A percentile compares a stretch with the other conserved stretches of the same genome.
phyloP scores from a whole-genome alignment of 2,113 vertebrate genomes.

The Drymodes brunneopygia region DNA sequence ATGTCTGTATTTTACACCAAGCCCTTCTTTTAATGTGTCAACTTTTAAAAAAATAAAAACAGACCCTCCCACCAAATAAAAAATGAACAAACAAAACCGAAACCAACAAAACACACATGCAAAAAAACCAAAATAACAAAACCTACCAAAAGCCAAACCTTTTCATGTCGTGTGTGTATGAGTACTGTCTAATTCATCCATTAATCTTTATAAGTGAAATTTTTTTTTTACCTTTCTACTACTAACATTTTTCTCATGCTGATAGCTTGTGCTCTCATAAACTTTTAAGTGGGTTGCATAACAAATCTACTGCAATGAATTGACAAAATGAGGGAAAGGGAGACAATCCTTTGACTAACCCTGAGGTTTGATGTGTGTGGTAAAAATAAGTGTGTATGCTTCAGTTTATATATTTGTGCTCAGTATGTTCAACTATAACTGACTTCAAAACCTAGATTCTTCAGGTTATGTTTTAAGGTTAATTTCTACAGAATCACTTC shows the following conservation, averaged over 20 bases:
- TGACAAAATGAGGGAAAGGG: background rate
- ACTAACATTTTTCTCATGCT: background rate
- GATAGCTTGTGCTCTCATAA: background rate
- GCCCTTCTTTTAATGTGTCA: background rate
- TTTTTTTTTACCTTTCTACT: background rate
- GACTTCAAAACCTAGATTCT: background rate
- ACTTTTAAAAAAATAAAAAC: background rate
- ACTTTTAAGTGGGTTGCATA: background rate
- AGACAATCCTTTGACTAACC: background rate
- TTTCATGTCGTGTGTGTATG: background rate
- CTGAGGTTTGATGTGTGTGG: background rate
- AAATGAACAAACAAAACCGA: background rate
- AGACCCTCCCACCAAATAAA: background rate
- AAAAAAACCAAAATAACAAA: background rate
- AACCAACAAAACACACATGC: background rate
- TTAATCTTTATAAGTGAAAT: slow-evolving; percentile 3
- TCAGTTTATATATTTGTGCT: background rate
- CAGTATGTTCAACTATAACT: background rate
- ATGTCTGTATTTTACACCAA: background rate
- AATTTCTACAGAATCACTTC: background rate
- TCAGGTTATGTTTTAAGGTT: background rate
- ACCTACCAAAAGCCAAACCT: background rate
- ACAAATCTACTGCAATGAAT: background rate
- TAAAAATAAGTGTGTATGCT: background rate
- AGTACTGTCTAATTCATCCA: background rate